Percentiles rank a stretch among this genome's conserved stretches.
Conservation (phyloP, 2,888 invertebrate species). For the Stenodema calcarata region DNA sequence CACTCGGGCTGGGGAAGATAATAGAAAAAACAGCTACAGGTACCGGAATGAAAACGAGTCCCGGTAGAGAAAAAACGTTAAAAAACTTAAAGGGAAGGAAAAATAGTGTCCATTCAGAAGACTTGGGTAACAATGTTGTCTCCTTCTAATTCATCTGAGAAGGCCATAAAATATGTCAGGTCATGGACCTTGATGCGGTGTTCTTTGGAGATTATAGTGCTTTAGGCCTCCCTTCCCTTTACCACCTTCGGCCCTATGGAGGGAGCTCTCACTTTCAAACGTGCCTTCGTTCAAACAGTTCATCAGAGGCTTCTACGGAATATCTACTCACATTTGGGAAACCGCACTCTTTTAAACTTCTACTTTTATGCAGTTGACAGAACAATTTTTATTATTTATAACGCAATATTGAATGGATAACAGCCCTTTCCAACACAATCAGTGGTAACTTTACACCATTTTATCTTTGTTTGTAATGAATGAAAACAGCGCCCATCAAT, state of each 20-base stretch:
- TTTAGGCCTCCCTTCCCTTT: background rate
- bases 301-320: background rate
- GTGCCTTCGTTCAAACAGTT: background rate
- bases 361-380: background rate
- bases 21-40: slow-evolving; percentile 1
- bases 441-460: no score
- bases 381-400: no score
- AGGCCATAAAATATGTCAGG: background rate
- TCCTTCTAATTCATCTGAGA: slow-evolving; percentile 8
- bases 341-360: no score
- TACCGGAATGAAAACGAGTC: background rate
- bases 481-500: no score
- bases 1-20: background rate
- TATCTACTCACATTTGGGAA: background rate
- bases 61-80: background rate
- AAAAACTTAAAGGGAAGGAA: background rate
- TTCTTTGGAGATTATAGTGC: background rate
- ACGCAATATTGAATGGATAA: no score
- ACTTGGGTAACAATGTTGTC: background rate
- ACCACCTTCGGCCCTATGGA: background rate
- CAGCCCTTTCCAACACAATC: no score
- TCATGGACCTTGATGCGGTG: slow-evolving; percentile 1
- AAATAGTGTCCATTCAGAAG: slow-evolving; percentile 14
- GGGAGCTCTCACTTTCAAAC: background rate
- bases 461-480: no score